Base-by-base conservation (phyloP, 2,113 vertebrate species). In the Equus przewalskii region DNA sequence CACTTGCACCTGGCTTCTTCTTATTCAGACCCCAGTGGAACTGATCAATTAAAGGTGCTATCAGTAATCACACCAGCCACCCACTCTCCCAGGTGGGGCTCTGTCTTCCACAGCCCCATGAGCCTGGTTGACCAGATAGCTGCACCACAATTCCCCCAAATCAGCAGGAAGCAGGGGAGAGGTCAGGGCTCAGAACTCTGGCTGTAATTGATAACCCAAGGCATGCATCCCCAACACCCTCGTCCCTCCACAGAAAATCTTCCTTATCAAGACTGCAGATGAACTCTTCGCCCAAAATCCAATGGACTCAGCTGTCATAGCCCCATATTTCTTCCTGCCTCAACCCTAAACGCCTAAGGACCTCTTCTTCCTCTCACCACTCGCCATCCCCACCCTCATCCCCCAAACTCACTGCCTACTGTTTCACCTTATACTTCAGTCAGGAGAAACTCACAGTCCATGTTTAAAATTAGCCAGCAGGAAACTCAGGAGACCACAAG, bases 51-150 rank as follows among this genome's bases (percentile, higher is more conserved):
- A 41, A 46, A 86, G 69, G 58, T 76, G 28, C 65, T 65, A 16
- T 18, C 56, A 46, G 49, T 7, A 46, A 67, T 49, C n/a, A 13
- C 49, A 22, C 14, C 3, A 6, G 26, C 54, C 65, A 65, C 94
- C 95, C 75, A 88, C 54, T 84, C 49, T 95, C 69, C 93, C 72
- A 78, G 28, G 58, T 72, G 89, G 46, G 5, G 36, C 91, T 49
- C 10, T 65, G 14, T 64, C 49, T 67, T 75, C 83, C 46, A 58
- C 3, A 49, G 73, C 36, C n/a, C 75, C 60, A 14, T 10, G 30
- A 72, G 49, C 19, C n/a, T 33, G 84, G 56, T 36, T 51, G 56
- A 58, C 49, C 84, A 88, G n/a, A 36, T 9, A 51, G 46, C 60
- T 78, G 46, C 4, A 56, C 44, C 62, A 41, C 28, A 36, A 18